Conservation (phyloP, 2,113 vertebrate species). For the Sander lucioperca region DNA sequence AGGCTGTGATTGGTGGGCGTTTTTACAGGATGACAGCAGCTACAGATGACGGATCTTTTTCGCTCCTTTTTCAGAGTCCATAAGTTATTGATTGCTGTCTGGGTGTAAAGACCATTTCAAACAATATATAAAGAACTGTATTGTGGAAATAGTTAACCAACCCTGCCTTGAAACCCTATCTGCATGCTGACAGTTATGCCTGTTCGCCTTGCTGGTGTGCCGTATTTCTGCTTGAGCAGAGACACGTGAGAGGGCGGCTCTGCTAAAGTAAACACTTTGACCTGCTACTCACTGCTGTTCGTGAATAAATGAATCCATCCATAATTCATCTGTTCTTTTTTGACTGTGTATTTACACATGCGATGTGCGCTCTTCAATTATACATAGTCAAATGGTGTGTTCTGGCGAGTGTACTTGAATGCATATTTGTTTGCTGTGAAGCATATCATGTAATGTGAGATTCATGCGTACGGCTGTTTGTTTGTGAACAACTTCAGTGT, state of each 20-base stretch:
- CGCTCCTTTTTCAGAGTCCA: no score
- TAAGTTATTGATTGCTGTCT: no score
- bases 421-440: constrained; percentile 27
- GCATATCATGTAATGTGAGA: constrained; percentile 15
- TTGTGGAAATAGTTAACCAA: not conserved
- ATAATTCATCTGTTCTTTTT: constrained; percentile 40
- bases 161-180: not conserved
- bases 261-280: constrained; percentile 54
- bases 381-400: constrained; percentile 1
- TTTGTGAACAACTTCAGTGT: constrained; percentile 3
- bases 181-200: constrained; percentile 19
- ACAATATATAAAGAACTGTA: no score
- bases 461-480: not conserved
- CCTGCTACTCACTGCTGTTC: constrained; percentile 38
- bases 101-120: no score
- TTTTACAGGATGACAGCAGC: no score
- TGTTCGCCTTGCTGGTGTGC: constrained; percentile 9
- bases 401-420: not conserved
- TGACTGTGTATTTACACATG: constrained; percentile 16
- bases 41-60: no score
- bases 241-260: constrained; percentile 46
- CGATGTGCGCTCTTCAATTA: constrained; percentile 23
- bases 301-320: constrained; percentile 61
- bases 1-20: no score
- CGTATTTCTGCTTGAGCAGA: constrained; percentile 18